A percentile compares a stretch with the other conserved stretches of the same genome.
These are phyloP conservation scores for Sylvilagus bachmani DNA, from an alignment of 2,113 vertebrate species.

Conservation along the genomic window DNA sequence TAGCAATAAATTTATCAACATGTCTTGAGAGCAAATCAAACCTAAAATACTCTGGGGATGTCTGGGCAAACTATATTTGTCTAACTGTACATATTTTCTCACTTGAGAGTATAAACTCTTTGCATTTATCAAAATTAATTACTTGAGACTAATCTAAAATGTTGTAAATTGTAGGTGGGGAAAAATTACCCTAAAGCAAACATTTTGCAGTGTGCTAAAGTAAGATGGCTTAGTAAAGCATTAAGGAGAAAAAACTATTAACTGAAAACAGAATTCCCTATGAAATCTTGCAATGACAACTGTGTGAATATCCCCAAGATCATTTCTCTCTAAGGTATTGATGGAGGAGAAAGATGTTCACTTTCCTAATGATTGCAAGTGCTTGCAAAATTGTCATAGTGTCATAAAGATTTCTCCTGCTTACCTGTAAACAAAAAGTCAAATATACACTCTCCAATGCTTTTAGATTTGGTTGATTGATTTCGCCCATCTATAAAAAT, in stretches of 20 bases:
- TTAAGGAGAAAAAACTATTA: conserved; percentile 35
- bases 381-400: conserved; percentile 69
- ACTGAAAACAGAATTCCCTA: background rate
- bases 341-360: conserved; percentile 36
- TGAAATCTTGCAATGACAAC: conserved; percentile 37
- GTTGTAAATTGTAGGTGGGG: conserved; percentile 69
- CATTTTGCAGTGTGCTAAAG: conserved; percentile 52
- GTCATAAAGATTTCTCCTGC: conserved; percentile 76
- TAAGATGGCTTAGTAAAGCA: conserved; percentile 45
- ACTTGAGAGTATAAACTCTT: conserved; percentile 39
- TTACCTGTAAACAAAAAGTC: conserved; percentile 80
- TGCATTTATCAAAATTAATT: conserved; percentile 76
- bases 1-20: background rate
- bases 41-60: conserved; percentile 7
- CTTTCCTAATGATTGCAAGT: conserved; percentile 77
- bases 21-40: conserved; percentile 31
- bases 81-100: conserved; percentile 28
- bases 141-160: conserved; percentile 67
- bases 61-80: background rate
- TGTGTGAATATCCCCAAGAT: background rate
- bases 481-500: background rate
- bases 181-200: conserved; percentile 61
- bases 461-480: conserved; percentile 66
- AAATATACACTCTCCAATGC: conserved; percentile 70
- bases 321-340: conserved; percentile 67